These are phyloP conservation scores for Spilosoma lubricipeda DNA, from an alignment of 2,888 invertebrate species.

Conservation along the genomic window DNA sequence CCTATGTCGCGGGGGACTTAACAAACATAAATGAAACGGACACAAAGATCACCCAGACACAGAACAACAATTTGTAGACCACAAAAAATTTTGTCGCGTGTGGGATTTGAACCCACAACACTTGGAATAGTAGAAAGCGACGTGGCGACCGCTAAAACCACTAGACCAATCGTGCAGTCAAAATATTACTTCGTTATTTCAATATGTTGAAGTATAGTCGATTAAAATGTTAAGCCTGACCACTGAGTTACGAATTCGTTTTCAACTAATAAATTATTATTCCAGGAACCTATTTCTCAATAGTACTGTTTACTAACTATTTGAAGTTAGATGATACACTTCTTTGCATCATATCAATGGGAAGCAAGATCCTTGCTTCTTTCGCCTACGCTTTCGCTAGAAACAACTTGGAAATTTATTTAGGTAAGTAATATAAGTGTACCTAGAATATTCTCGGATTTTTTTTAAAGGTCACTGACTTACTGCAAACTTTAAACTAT, in stretches of 20 bases:
- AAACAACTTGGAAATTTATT: constrained; percentile 91
- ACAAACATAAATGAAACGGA: no score
- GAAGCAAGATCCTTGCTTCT: constrained; percentile 94
- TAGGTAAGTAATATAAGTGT: constrained; percentile 82
- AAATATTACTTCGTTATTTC: no score
- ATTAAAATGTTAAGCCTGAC: no score
- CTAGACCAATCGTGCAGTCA: no score
- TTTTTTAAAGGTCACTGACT: neutral
- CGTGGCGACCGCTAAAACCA: no score
- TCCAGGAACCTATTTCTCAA: constrained; percentile 92
- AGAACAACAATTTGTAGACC: no score
- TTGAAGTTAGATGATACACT: constrained; percentile 93
- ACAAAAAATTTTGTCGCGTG: no score
- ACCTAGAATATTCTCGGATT: neutral
- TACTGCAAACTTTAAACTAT: neutral
- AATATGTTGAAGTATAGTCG: no score
- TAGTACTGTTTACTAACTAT: constrained; percentile 93
- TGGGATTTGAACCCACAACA: no score
- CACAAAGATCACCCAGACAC: no score
- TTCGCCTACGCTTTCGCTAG: constrained; percentile 94
- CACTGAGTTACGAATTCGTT: neutral
- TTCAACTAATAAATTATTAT: constrained; percentile 31
- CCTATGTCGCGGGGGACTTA: no score
- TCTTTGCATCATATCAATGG: constrained; percentile 93
- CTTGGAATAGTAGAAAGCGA: no score